Percentiles rank a stretch among this genome's conserved stretches.
Conservation (phyloP, 2,888 invertebrate species). For the Lepetodrilus schrolli region DNA sequence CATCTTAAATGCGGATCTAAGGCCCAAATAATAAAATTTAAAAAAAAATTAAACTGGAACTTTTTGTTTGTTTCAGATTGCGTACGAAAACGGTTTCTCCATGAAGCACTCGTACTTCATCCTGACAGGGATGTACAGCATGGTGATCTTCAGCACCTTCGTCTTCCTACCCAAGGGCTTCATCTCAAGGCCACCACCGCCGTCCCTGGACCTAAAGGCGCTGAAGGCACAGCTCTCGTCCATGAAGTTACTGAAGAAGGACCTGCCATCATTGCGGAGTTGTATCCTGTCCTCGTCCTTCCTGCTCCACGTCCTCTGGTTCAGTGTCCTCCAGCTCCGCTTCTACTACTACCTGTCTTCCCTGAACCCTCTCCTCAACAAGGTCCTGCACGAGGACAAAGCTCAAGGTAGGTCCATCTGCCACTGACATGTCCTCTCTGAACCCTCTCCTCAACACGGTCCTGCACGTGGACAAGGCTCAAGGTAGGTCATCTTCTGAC, state of each 20-base stretch:
- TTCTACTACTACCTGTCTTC: constrained; percentile 62
- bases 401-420: constrained; percentile 46
- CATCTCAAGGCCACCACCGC: constrained; percentile 46
- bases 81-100: constrained; percentile 49
- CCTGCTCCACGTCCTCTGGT: constrained; percentile 58
- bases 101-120: constrained; percentile 54
- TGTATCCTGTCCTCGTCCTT: constrained; percentile 52
- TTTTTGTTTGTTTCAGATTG: constrained; percentile 50
- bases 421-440: constrained; percentile 52
- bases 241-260: no score
- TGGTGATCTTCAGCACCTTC: constrained; percentile 60
- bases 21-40: no score
- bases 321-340: constrained; percentile 56
- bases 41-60: no score
- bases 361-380: constrained; percentile 50
- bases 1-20: no score
- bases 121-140: constrained; percentile 45
- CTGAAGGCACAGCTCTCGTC: no score
- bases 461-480: constrained; percentile 36
- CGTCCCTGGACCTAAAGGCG: no score
- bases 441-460: constrained; percentile 51
- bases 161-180: constrained; percentile 58
- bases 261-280: constrained; percentile 41
- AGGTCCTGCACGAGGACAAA: constrained; percentile 39
- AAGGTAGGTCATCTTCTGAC: no score